Evolutionary conservation across 2,113 vertebrate species (phyloP), one percentile per base, ranked within the genome.

Genomic region (Neoarius graeffei): DNA sequence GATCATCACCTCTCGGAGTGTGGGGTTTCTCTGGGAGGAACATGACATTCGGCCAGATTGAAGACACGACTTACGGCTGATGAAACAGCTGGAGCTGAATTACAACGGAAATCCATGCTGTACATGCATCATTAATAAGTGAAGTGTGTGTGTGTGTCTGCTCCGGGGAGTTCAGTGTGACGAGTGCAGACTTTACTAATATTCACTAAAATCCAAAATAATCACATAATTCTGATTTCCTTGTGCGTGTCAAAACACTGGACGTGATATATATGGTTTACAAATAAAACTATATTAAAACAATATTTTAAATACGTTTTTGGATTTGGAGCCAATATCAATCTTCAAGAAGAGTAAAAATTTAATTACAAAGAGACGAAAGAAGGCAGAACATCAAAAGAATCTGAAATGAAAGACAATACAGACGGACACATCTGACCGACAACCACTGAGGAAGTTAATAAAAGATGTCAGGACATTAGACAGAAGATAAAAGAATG

Each of bases 41-140:
- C 27, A 23, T 54, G 11, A 69, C 64, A 69, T 15, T 14, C 0
- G 62, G 3, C 7, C 0, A 13, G 17, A 57, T 7, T 76, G 69
- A 76, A n/a, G 2, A 13, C 19, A 59, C 25, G 56, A 76, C 50
- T 60, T 76, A 59, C 27, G n/a, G 48, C 27, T 56, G 54, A 59
- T 4, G 30, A 85, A 69, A 71, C 50, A 74, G 19, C 27, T 59
- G 83, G 13, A 25, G 27, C 52, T 50, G 48, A 52, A 60, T 62
- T 50, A 62, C 54, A 50, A 9, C 8, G 64, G n/a, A 35, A 17
- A 19, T 10, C 64, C 20, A 82, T n/a, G 60, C 13, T 74, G 35
- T 0, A 54, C n/a, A 52, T 83, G 27, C 42, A 84, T 82, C 69
- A 77, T 86, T 81, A 73, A 73, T 77, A 81, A 35, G 14, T 54